Conservation (phyloP, 2,113 vertebrate genomes). For the Malurus melanocephalus region DNA sequence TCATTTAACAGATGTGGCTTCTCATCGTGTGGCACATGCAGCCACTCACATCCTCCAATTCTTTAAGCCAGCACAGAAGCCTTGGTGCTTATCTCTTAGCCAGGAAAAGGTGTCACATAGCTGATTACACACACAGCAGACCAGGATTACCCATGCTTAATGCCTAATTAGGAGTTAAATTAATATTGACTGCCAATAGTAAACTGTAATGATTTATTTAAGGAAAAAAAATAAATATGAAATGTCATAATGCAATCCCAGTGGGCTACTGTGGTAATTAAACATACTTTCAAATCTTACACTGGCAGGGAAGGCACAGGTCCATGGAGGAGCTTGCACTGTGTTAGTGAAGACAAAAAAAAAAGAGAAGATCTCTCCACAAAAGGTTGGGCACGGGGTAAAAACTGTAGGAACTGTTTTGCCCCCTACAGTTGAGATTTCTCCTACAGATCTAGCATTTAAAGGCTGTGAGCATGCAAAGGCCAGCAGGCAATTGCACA, state of each 20-base stretch:
- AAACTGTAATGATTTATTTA: neutral
- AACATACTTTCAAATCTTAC: neutral
- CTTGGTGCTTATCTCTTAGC: neutral
- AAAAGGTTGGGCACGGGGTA: rapidly evolving
- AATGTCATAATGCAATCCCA: neutral
- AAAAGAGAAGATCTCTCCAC: neutral
- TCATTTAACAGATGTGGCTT: neutral
- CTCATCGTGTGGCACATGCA: neutral
- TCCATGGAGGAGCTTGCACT: neutral
- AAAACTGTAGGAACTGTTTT: neutral
- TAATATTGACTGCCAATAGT: neutral
- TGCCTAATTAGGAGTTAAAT: neutral
- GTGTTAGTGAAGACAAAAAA: neutral
- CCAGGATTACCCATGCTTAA: neutral
- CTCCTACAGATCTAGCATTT: rapidly evolving
- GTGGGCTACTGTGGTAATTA: neutral
- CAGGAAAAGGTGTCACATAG: neutral
- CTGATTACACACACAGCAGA: neutral
- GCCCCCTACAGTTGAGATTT: neutral
- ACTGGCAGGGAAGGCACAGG: neutral
- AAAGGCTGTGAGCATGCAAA: neutral
- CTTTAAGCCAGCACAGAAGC: neutral
- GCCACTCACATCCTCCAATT: neutral
- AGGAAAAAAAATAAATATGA: neutral
- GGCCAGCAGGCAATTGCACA: neutral